Evolutionary conservation across 2,797 vertebrate species (phyloP).

Genomic region (Atherinosoma microstoma): DNA sequence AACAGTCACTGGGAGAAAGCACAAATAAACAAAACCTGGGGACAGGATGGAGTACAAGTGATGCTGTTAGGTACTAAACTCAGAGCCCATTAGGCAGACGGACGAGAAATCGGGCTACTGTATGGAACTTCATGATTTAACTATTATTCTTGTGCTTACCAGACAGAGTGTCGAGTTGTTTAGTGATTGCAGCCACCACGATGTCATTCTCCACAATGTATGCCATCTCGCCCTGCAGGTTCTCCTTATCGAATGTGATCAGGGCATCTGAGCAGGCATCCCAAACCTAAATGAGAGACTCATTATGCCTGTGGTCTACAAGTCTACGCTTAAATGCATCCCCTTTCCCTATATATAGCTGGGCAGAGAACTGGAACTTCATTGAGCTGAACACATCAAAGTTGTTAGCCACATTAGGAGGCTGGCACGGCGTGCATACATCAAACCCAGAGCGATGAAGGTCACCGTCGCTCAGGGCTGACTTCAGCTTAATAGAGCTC

Average conservation of each 20-base stretch:
- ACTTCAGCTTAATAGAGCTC: constrained; percentile 38
- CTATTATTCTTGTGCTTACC: constrained; percentile 80
- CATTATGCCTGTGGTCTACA: constrained; percentile 72
- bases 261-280: constrained; percentile 98
- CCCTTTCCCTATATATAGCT: constrained; percentile 70
- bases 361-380: constrained; percentile 60
- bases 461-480: constrained; percentile 55
- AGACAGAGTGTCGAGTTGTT: constrained; percentile 89
- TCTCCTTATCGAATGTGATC: constrained; percentile 96
- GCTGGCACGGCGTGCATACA: constrained; percentile 52
- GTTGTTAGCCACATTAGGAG: constrained; percentile 48
- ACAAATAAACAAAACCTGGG: constrained; percentile 77
- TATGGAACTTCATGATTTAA: constrained; percentile 43
- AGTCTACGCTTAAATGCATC: constrained; percentile 73
- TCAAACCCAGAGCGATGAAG: constrained; percentile 50
- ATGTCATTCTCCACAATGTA: constrained; percentile 97
- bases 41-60: constrained; percentile 75
- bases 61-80: constrained; percentile 63
- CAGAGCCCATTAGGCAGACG: constrained; percentile 58
- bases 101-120: constrained; percentile 52
- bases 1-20: constrained; percentile 66
- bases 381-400: constrained; percentile 82
- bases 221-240: constrained; percentile 93
- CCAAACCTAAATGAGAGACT: constrained; percentile 91
- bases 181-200: constrained; percentile 91